Conservation (phyloP, 2,888 invertebrate genomes). For the Papilio demoleus region DNA sequence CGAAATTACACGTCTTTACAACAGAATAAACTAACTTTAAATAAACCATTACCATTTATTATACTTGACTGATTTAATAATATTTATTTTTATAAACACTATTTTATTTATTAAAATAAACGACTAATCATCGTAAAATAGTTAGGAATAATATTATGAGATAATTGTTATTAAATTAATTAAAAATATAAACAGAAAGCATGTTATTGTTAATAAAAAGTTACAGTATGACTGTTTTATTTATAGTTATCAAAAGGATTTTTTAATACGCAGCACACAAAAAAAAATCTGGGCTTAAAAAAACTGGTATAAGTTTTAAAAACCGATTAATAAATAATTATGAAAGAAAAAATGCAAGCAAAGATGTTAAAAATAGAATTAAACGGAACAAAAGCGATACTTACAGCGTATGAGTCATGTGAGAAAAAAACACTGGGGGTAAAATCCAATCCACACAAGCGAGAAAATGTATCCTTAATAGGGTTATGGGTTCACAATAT, state of each 20-base stretch:
- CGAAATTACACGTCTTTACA: neutral
- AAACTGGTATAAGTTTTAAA: neutral
- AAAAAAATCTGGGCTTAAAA: too few relatives aligned
- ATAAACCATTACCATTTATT: neutral
- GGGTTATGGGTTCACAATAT: conserved; percentile 46
- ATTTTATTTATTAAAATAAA: neutral
- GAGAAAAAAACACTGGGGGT: conserved; percentile 61
- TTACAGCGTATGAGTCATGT: conserved; percentile 74
- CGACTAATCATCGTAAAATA: neutral
- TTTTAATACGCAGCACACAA: neutral
- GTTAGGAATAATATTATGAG: too few relatives aligned
- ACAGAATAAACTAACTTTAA: neutral
- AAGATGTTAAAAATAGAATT: conserved; percentile 5
- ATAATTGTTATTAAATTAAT: too few relatives aligned
- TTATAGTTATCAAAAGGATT: neutral
- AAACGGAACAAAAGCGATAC: conserved; percentile 63
- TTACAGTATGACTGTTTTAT: neutral
- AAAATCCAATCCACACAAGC: conserved; percentile 69
- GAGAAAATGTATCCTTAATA: conserved; percentile 46
- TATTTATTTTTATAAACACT: neutral
- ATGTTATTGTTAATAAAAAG: neutral
- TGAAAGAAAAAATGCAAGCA: neutral
- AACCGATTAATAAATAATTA: neutral
- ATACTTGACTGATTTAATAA: neutral
- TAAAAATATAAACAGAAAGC: conserved; percentile 2